These are phyloP conservation scores for Mechanitis mazaeus DNA, from an alignment of 2,888 invertebrate genomes.

Conservation along the genomic window DNA sequence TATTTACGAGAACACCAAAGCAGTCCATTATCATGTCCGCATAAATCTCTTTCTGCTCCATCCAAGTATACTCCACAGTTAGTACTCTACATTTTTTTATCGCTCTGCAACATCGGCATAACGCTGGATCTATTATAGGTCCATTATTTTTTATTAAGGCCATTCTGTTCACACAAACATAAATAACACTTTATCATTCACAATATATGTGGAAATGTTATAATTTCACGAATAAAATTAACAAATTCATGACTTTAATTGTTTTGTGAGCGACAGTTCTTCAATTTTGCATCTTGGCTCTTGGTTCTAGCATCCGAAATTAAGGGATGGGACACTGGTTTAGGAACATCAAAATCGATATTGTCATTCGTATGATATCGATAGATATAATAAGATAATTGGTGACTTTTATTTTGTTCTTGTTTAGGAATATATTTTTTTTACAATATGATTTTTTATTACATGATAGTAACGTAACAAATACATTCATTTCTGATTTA, in stretches of 20 bases:
- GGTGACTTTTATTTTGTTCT: background rate
- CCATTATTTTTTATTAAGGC: slow-evolving; percentile 57
- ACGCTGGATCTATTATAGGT: slow-evolving; percentile 61
- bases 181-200: slow-evolving; percentile 14
- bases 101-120: slow-evolving; percentile 66
- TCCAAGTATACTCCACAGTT: slow-evolving; percentile 65
- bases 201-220: slow-evolving; percentile 10
- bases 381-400: background rate
- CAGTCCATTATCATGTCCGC: slow-evolving; percentile 72
- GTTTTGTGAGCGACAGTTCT: slow-evolving; percentile 16
- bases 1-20: slow-evolving; percentile 64
- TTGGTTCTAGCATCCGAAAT: background rate
- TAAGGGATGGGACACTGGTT: background rate
- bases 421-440: too few relatives aligned
- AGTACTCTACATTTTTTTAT: slow-evolving; percentile 69
- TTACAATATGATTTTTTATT: background rate
- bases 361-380: background rate
- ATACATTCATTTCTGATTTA: background rate
- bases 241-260: slow-evolving; percentile 12
- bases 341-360: background rate
- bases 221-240: slow-evolving; percentile 12
- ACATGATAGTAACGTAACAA: background rate
- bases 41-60: slow-evolving; percentile 64
- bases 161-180: slow-evolving; percentile 39
- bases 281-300: slow-evolving; percentile 8